Percentiles rank a stretch among this genome's conserved stretches.
phyloP scores from a whole-genome alignment of 2,888 invertebrate species.

The Pheosia gnoma region DNA sequence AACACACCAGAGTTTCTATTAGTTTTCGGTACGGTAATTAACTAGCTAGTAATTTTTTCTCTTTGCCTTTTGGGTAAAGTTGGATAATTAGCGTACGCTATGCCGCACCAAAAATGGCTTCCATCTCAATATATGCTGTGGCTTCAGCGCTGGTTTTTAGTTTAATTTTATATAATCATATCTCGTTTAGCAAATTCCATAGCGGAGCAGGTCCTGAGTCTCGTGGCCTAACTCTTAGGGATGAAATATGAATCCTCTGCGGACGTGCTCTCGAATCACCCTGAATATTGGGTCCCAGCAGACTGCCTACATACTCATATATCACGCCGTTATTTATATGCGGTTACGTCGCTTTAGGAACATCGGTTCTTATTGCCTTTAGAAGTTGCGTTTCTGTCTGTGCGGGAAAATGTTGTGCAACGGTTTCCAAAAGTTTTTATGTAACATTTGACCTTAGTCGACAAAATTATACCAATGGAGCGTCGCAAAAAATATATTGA shows the following conservation, averaged over 20 bases:
- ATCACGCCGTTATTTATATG: slow-evolving; percentile 1
- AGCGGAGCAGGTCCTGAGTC: background rate
- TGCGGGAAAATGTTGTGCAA: background rate
- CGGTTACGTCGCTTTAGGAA: background rate
- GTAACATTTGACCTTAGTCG: background rate
- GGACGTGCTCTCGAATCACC: slow-evolving; percentile 56
- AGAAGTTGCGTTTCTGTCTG: background rate
- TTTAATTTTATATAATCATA: too few species aligned
- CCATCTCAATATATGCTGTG: too few species aligned
- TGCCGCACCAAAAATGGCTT: too few species aligned
- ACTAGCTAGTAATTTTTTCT: too few species aligned
- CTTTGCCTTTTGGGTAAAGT: too few species aligned
- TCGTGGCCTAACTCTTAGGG: slow-evolving; percentile 20
- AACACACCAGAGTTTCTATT: too few species aligned
- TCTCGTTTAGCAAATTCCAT: background rate
- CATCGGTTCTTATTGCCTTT: background rate
- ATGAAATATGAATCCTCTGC: slow-evolving; percentile 61
- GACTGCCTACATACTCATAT: slow-evolving; percentile 44
- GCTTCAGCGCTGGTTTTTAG: too few species aligned
- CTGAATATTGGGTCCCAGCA: slow-evolving; percentile 61
- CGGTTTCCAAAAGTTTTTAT: background rate
- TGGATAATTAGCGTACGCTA: too few species aligned
- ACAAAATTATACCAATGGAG: background rate
- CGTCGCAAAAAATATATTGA: too few species aligned
- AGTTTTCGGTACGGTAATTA: too few species aligned